A percentile compares a stretch with the other conserved stretches of the same genome.
Conservation (phyloP, 2,113 vertebrate species). For the Camelus bactrianus region DNA sequence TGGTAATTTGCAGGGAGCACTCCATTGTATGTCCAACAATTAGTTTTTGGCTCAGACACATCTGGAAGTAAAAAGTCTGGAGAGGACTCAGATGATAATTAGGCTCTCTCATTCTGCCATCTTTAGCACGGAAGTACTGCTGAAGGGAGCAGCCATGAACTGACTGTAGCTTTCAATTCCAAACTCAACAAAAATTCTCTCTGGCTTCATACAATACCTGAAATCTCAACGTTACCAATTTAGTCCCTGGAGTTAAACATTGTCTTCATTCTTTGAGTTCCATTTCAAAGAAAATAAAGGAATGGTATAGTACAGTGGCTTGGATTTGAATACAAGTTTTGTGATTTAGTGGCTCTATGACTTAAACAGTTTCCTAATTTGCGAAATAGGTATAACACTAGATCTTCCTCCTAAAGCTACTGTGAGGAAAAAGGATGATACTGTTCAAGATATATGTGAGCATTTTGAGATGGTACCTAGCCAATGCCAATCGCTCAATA, state of each 20-base stretch:
- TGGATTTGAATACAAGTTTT: neutral
- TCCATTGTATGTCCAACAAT: neutral
- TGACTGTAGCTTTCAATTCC: neutral
- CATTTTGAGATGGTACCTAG: neutral
- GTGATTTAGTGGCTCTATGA: neutral
- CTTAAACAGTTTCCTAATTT: conserved; percentile 11
- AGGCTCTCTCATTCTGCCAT: neutral
- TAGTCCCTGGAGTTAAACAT: conserved; percentile 24
- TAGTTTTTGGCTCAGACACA: conserved; percentile 42
- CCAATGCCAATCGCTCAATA: neutral
- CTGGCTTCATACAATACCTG: neutral
- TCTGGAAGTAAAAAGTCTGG: conserved; percentile 22
- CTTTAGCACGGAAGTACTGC: neutral
- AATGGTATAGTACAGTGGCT: neutral
- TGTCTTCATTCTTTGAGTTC: conserved; percentile 2
- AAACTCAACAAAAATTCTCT: conserved; percentile 17
- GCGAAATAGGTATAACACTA: neutral
- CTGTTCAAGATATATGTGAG: neutral
- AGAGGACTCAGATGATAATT: neutral
- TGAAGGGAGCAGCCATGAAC: neutral
- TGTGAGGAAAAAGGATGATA: neutral
- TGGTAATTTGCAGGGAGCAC: conserved; percentile 44
- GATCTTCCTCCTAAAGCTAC: neutral
- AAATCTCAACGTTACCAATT: neutral
- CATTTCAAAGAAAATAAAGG: conserved; percentile 33